phyloP scores from a whole-genome alignment of 2,797 vertebrate species.

The Geotrypetes seraphini region DNA sequence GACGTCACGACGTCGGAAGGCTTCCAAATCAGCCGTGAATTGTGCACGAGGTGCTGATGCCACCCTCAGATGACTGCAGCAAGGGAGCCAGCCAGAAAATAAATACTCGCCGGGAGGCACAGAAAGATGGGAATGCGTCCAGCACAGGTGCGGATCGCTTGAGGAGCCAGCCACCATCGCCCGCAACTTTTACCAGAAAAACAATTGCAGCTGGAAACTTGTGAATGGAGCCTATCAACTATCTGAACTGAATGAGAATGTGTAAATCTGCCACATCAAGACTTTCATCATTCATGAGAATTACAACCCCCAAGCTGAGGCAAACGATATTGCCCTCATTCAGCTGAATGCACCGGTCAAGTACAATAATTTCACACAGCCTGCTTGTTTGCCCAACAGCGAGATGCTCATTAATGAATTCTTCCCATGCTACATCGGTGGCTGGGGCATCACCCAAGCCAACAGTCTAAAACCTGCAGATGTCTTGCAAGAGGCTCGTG shows the following conservation, averaged over 20 bases:
- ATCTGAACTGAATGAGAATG: background rate
- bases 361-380: slow-evolving; percentile 5
- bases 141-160: no score
- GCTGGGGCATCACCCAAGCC: slow-evolving; percentile 8
- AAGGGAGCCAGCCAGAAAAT: no score
- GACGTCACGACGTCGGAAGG: no score
- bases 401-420: background rate
- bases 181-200: no score
- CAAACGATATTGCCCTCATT: slow-evolving; percentile 7
- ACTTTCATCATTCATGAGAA: background rate
- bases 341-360: background rate
- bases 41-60: no score
- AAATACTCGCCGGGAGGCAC: no score
- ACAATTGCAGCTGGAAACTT: slow-evolving; percentile 10
- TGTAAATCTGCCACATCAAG: background rate
- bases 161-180: no score
- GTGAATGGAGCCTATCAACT: slow-evolving; percentile 3
- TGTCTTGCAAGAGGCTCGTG: slow-evolving; percentile 9
- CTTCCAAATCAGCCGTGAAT: no score
- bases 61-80: no score
- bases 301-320: slow-evolving; percentile 5
- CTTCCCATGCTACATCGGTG: slow-evolving; percentile 1
- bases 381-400: slow-evolving; percentile 5
- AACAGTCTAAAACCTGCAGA: slow-evolving; percentile 3
- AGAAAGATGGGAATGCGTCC: no score